Evolutionary conservation across 2,888 invertebrate genomes (phyloP).

Genomic region (Leptogaster cylindrica): DNA sequence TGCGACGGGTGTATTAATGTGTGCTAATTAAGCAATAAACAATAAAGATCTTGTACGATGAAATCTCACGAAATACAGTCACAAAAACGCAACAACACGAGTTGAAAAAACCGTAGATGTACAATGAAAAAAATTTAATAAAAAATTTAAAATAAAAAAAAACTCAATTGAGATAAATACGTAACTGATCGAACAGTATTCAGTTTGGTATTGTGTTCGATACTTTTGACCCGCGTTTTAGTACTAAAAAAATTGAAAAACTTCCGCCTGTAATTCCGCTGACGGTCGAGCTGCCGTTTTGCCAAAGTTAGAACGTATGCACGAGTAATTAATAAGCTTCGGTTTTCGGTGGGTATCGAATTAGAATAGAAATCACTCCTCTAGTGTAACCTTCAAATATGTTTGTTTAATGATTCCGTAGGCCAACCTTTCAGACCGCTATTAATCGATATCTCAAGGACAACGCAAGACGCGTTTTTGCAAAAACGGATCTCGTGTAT

Average conservation of each 20-base stretch:
- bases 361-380: conserved; percentile 3
- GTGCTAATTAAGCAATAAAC: conserved; percentile 23
- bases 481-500: too few species aligned
- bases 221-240: not conserved
- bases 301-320: conserved; percentile 16
- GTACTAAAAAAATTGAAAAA: not conserved
- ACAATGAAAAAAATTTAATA: too few species aligned
- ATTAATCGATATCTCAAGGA: conserved; percentile 33
- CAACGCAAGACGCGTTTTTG: not conserved
- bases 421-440: not conserved
- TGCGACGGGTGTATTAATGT: conserved; percentile 12
- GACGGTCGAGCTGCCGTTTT: not conserved
- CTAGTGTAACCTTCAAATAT: conserved; percentile 3
- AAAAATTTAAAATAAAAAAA: too few species aligned
- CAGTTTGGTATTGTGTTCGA: too few species aligned
- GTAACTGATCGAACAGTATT: too few species aligned
- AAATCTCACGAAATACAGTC: not conserved
- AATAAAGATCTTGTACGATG: too few species aligned
- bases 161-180: too few species aligned
- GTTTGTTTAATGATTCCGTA: not conserved
- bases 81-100: too few species aligned
- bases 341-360: not conserved
- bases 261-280: conserved; percentile 21
- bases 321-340: too few species aligned
- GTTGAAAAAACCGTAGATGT: not conserved